Conservation (phyloP, 1,140 invertebrate species). For the Heliconius eleuchia region DNA sequence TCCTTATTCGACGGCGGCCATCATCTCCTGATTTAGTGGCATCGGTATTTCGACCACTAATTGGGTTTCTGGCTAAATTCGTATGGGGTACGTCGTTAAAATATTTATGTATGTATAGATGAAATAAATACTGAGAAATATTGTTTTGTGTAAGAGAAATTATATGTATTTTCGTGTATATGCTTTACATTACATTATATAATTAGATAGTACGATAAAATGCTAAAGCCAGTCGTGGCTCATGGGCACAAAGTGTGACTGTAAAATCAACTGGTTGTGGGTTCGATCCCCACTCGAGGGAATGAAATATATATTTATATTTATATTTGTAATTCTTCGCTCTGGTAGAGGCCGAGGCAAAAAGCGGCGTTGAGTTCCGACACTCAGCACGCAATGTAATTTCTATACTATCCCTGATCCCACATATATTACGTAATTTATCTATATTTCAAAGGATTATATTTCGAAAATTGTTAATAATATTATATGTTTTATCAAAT, state of each 20-base stretch:
- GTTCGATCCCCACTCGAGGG: too few species aligned
- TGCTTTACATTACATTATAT: too few species aligned
- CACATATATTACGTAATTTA: neutral
- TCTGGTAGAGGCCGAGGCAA: too few species aligned
- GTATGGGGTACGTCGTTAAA: slow-evolving; percentile 30
- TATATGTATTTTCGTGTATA: neutral
- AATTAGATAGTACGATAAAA: too few species aligned
- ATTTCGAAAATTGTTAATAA: neutral
- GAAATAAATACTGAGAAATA: neutral
- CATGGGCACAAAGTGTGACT: too few species aligned
- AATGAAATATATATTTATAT: too few species aligned
- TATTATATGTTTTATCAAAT: neutral
- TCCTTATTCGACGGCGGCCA: slow-evolving; percentile 42
- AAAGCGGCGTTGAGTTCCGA: too few species aligned
- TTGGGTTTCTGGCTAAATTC: slow-evolving; percentile 49
- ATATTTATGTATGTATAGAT: slow-evolving; percentile 25
- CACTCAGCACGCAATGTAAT: too few species aligned
- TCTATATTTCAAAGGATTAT: neutral
- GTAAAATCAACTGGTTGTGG: too few species aligned
- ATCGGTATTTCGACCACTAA: slow-evolving; percentile 55
- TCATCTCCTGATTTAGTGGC: slow-evolving; percentile 60
- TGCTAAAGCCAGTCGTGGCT: too few species aligned
- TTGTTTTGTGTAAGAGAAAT: neutral
- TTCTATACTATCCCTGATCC: too few species aligned
- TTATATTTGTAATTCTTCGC: too few species aligned